Conservation (phyloP, 2,113 vertebrate species). For the Sander vitreus region DNA sequence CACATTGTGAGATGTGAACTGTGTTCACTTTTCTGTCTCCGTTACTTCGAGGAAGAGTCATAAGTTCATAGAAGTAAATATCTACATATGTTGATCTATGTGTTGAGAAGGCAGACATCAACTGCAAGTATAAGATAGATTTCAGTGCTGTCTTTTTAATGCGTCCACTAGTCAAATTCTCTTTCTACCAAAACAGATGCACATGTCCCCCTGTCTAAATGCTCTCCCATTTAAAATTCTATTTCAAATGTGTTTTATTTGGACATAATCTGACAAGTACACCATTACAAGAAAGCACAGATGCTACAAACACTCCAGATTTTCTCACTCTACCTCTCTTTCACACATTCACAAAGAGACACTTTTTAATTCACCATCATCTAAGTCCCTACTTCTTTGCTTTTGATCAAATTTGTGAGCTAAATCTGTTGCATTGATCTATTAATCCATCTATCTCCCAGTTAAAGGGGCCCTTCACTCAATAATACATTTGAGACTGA, state of each 20-base stretch:
- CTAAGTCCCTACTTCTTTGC: slow-evolving; percentile 16
- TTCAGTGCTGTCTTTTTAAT: background rate
- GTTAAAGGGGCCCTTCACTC: slow-evolving; percentile 55
- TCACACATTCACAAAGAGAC: slow-evolving; percentile 15
- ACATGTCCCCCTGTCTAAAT: background rate
- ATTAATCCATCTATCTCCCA: slow-evolving; percentile 24
- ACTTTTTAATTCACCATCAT: slow-evolving; percentile 36
- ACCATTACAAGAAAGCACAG: slow-evolving; percentile 17
- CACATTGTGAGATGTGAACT: background rate
- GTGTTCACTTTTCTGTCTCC: slow-evolving; percentile 1
- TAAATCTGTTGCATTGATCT: slow-evolving; percentile 52
- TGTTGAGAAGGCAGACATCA: background rate
- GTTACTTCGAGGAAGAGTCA: background rate
- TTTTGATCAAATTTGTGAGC: slow-evolving; percentile 44
- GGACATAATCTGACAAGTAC: slow-evolving; percentile 21
- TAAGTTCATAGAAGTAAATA: background rate
- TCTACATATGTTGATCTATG: background rate
- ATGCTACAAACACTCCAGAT: background rate
- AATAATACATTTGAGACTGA: slow-evolving; percentile 57
- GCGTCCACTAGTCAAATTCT: background rate
- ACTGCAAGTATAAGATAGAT: background rate
- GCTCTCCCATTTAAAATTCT: slow-evolving; percentile 1
- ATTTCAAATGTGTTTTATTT: slow-evolving; percentile 18
- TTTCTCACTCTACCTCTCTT: background rate
- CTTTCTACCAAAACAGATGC: slow-evolving; percentile 5